Evolutionary conservation across 2,113 vertebrate genomes (phyloP).

Genomic region (Tachysurus vachellii): DNA sequence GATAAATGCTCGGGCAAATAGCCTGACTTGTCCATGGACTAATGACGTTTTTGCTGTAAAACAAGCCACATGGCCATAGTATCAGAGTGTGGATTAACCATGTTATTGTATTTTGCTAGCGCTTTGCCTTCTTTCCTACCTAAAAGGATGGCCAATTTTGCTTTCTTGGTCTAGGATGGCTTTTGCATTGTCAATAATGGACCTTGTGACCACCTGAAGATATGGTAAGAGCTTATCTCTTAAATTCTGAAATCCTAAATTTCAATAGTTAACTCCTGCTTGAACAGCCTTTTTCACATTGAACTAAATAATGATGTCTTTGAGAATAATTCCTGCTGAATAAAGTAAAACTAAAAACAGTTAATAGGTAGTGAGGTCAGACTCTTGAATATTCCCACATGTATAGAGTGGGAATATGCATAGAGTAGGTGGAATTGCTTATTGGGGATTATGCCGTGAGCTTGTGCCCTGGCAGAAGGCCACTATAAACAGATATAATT

Average conservation of each 20-base stretch:
- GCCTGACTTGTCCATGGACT: too few species aligned
- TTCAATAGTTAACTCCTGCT: not conserved
- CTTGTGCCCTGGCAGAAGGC: constrained; percentile 29
- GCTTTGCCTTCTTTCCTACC: not conserved
- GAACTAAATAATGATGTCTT: not conserved
- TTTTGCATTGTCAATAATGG: not conserved
- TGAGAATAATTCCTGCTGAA: not conserved
- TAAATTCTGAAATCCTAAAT: not conserved
- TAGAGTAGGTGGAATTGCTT: constrained; percentile 5
- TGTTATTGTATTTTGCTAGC: too few species aligned
- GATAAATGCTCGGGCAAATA: too few species aligned
- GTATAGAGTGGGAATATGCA: not conserved
- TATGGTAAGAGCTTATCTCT: not conserved
- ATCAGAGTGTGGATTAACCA: too few species aligned
- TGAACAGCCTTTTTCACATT: not conserved
- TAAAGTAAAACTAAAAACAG: too few species aligned
- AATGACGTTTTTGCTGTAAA: too few species aligned
- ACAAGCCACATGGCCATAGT: too few species aligned
- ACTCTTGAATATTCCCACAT: not conserved
- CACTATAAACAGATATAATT: constrained; percentile 47
- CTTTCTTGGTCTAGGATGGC: not conserved
- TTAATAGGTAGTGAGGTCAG: not conserved
- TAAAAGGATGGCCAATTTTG: not conserved
- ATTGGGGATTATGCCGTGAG: constrained; percentile 2
- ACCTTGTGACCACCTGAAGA: not conserved